Evolutionary conservation across 2,113 vertebrate genomes (phyloP).

Genomic region (Notarius quadriscutis): DNA sequence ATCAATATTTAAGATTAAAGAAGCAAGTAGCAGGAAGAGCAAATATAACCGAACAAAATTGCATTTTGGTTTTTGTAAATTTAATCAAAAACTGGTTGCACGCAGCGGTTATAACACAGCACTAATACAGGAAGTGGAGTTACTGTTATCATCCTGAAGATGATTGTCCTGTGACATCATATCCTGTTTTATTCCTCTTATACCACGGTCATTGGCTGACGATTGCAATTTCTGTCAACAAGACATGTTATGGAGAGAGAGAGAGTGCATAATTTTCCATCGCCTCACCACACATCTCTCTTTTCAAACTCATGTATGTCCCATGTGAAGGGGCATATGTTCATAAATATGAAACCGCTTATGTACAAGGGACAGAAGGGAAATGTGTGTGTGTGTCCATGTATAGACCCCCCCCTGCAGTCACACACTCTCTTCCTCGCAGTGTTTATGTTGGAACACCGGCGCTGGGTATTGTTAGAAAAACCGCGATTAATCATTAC

Average conservation of each 20-base stretch:
- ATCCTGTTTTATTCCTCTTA: background rate
- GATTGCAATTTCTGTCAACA: background rate
- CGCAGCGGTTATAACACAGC: too few species aligned
- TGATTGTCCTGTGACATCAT: background rate
- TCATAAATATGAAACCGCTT: slow-evolving; percentile 32
- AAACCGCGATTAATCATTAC: slow-evolving; percentile 71
- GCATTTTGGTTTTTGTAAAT: background rate
- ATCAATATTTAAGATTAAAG: background rate
- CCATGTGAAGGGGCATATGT: slow-evolving; percentile 10
- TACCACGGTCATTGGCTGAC: background rate
- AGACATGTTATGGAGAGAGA: background rate
- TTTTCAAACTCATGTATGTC: slow-evolving; percentile 18
- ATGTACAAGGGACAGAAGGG: slow-evolving; percentile 41
- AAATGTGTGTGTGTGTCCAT: slow-evolving; percentile 2
- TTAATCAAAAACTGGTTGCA: too few species aligned
- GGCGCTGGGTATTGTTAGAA: slow-evolving; percentile 62
- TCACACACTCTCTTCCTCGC: slow-evolving; percentile 37
- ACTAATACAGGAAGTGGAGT: background rate
- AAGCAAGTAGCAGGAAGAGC: background rate
- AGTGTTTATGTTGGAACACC: slow-evolving; percentile 58
- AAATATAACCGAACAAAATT: background rate
- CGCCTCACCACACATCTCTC: background rate
- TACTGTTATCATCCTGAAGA: background rate
- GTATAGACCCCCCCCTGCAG: slow-evolving; percentile 26
- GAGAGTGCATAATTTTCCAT: slow-evolving; percentile 10